Evolutionary conservation across 2,797 vertebrate species (phyloP), one percentile per base, ranked within the genome.

Genomic region (Thaleichthys pacificus): DNA sequence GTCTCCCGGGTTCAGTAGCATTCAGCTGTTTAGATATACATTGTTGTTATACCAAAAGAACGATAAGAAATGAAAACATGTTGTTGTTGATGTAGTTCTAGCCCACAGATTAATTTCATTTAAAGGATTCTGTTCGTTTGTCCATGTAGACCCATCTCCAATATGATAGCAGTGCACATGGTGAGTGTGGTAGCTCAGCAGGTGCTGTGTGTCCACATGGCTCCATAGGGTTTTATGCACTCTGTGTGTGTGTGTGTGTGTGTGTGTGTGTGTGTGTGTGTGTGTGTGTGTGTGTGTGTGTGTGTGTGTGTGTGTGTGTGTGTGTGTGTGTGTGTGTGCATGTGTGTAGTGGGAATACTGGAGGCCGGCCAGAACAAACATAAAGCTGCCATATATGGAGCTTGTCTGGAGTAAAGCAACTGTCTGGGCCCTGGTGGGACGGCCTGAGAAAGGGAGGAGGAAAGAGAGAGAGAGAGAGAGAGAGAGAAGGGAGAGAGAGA

Each of bases 371-470:
- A 93, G 89, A 82, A 88, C 89, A 92, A 94, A 93, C 89, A 90
- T 80, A 81, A 85, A 85, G 87, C 88, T 87, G 86, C 93, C 93
- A 90, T 93, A 93, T 91, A 93, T 89, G 93, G 93, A 91, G 81
- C 79, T 88, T 56, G 88, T 87, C 82, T 86, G 82, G 85, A 90
- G 88, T 86, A 87, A 88, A 88, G 82, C 88, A 89, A 90, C 87
- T 82, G 91, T 91, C 89, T 86, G 84, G 77, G 79, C 66, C 75
- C 85, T 84, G 26, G 17, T 80, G 77, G 85, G 83, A 82, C 85
- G 60, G 32, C 80, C 62, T 42, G 58, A 56, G 73, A 64, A 68
- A 69, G 28, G 24, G 38, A 56, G 32, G 57, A 67, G 62, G 69
- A 64, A 66, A 56, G 47, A 30, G 64, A 28, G 21, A 68, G 68